Evolutionary conservation across 1,140 invertebrate species (phyloP).

Genomic region (Drosophila azteca): DNA sequence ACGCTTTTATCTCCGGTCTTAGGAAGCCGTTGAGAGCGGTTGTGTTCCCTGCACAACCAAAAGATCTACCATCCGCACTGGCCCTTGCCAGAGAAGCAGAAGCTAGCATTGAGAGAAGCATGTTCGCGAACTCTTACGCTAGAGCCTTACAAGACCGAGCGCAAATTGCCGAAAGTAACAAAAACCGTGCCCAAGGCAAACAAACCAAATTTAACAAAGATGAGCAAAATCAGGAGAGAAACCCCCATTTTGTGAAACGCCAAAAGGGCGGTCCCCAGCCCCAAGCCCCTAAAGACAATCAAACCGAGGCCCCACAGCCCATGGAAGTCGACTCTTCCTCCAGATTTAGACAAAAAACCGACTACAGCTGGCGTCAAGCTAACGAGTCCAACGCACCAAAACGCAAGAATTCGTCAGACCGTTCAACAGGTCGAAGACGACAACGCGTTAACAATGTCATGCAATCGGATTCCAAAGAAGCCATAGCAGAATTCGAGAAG

Average conservation of each 20-base stretch:
- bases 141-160: conserved; percentile 11
- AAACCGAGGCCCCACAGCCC: conserved; percentile 11
- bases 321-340: conserved; percentile 26
- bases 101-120: conserved; percentile 1
- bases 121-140: conserved; percentile 3
- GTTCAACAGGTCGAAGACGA: conserved; percentile 18
- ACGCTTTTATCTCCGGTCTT: conserved; percentile 12
- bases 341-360: conserved; percentile 1
- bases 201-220: conserved; percentile 6
- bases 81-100: conserved; percentile 17
- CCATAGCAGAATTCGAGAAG: conserved; percentile 6
- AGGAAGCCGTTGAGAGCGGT: conserved; percentile 8
- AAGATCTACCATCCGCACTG: conserved; percentile 25
- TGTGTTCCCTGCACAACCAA: conserved; percentile 13
- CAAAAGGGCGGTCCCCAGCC: not conserved
- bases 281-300: conserved; percentile 3
- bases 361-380: conserved; percentile 10
- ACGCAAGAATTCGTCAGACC: conserved; percentile 21
- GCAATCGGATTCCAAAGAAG: conserved; percentile 6
- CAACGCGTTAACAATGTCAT: conserved; percentile 26
- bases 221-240: conserved; percentile 13
- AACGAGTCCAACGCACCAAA: conserved; percentile 9
- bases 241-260: not conserved
- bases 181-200: conserved; percentile 14
- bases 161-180: not conserved